Evolutionary conservation across 2,888 invertebrate species (phyloP), one percentile per base, ranked within the genome.

Genomic region (Conomelus anceps): DNA sequence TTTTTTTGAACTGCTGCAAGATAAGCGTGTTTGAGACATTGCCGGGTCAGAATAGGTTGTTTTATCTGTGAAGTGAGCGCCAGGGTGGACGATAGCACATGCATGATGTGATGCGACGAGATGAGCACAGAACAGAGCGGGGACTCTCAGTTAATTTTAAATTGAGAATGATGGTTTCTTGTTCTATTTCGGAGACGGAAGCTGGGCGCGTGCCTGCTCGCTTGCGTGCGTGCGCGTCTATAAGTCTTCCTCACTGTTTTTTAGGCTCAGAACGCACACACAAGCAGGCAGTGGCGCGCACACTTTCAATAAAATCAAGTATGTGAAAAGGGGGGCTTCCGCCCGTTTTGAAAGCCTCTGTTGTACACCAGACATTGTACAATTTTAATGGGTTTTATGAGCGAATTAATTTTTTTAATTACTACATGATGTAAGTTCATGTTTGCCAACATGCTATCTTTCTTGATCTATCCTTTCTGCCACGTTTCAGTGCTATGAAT

Each of bases 111-210:
- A 63, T 63, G 34, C 1, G 34, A 9, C 13, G 63, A 63, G 63
- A 63, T 63, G 63, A 63, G 7, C n/a, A 63, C 63, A 63, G 63
- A 63, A n/a, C 63, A n/a, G 63, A 1, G 63, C 29, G 41, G 87
- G 4, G 84, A 20, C 88, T 88, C 23, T 22, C 84, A 26, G 24
- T 88, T 88, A 88, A 88, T 88, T 88, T 88, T 85, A 88, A 88
- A 88, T 88, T 88, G 84, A 88, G 88, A 88, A 84, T 88, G 88
- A 88, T 88, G 85, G 86, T 86, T 86, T 86, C 86, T 86, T 23
- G 86, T 86, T 86, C 86, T 86, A 86, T 86, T 86, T 86, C 86
- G 86, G 86, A 88, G 88, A 88, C 63, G 84, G 84, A 84, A 63
- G 22, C 26, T 23, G 85, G 29, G 22, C 22, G 85, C 22, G 85